These are phyloP conservation scores for Bacillus rossius DNA, from an alignment of 1,140 invertebrate species.

Conservation along the genomic window DNA sequence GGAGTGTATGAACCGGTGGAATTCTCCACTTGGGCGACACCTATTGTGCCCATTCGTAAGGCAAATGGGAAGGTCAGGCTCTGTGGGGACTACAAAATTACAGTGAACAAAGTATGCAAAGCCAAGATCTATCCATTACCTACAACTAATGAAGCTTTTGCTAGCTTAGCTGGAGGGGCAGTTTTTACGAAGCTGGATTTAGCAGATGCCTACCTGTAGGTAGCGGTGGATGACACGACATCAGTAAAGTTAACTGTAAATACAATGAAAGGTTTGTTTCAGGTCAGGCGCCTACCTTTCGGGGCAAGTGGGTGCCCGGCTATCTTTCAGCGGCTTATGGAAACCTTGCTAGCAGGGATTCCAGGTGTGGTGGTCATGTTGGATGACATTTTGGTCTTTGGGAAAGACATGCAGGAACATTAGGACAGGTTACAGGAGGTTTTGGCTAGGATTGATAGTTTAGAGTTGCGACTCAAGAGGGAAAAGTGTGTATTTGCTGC, in stretches of 20 bases:
- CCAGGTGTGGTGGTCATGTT: slow-evolving; percentile 30
- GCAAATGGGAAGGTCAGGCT: no score
- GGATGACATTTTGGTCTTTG: slow-evolving; percentile 33
- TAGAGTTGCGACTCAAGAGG: no score
- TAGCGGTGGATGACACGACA: slow-evolving; percentile 27
- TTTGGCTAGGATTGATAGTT: neutral
- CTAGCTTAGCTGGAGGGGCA: no score
- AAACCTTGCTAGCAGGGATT: slow-evolving; percentile 28
- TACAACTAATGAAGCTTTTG: no score
- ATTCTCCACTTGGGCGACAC: no score
- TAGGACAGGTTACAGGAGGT: neutral
- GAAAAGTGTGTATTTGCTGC: no score
- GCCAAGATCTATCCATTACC: no score
- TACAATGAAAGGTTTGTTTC: slow-evolving; percentile 43
- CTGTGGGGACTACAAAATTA: no score
- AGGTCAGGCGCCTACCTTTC: slow-evolving; percentile 43
- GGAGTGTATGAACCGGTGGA: no score
- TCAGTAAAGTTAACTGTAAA: slow-evolving; percentile 25
- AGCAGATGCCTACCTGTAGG: slow-evolving; percentile 13
- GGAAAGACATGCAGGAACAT: slow-evolving; percentile 20
- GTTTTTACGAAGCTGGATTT: no score
- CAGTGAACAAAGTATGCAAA: no score
- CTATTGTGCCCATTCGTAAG: no score
- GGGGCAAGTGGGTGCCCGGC: slow-evolving; percentile 42
- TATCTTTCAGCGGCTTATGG: slow-evolving; percentile 35